A percentile compares a stretch with the other conserved stretches of the same genome.
Conservation (phyloP, 2,113 vertebrate genomes). For the Gambusia holbrooki region DNA sequence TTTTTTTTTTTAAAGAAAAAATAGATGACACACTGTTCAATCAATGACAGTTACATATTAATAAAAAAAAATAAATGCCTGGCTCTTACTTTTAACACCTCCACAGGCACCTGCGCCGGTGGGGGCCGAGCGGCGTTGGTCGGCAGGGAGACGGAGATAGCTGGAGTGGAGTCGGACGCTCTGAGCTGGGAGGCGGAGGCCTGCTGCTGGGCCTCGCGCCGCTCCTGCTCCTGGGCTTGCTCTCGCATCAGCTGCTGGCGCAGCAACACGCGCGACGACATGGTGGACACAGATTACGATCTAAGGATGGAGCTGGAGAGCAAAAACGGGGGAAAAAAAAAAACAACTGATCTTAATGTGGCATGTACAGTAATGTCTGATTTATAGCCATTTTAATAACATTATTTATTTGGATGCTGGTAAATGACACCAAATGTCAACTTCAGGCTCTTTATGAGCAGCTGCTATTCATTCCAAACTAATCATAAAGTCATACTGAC, state of each 20-base stretch:
- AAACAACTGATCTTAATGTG: neutral
- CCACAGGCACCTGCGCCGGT: conserved; percentile 87
- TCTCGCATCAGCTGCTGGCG: conserved; percentile 91
- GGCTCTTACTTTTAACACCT: conserved; percentile 86
- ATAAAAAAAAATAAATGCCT: neutral
- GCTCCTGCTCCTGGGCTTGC: conserved; percentile 89
- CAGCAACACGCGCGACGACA: conserved; percentile 85
- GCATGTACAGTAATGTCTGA: neutral
- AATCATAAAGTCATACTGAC: too few relatives aligned
- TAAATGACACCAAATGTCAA: neutral
- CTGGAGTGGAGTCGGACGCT: conserved; percentile 77
- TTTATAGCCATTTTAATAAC: neutral
- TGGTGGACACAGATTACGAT: conserved; percentile 50
- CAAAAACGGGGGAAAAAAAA: neutral
- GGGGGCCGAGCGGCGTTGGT: conserved; percentile 76
- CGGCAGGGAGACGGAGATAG: conserved; percentile 82
- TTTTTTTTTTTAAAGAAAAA: too few relatives aligned
- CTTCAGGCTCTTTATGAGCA: neutral
- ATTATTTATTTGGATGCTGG: neutral
- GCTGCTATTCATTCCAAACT: neutral
- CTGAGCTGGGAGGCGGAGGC: conserved; percentile 78
- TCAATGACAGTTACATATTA: neutral
- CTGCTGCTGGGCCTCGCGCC: conserved; percentile 84
- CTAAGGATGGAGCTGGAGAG: conserved; percentile 54
- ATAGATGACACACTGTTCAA: neutral